phyloP scores from a whole-genome alignment of 1,140 invertebrate species.

The Dryas iulia region DNA sequence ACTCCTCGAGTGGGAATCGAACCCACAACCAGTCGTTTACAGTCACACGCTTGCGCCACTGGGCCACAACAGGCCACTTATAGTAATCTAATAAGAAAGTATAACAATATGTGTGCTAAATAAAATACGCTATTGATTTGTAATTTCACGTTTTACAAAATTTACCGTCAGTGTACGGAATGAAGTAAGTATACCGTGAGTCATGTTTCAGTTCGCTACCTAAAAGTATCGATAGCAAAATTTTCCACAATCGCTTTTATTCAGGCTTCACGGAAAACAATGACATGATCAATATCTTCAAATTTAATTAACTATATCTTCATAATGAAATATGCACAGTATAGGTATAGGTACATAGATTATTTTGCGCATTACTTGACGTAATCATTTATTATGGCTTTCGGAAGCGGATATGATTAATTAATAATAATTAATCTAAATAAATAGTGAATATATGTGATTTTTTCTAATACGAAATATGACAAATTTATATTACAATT shows the following conservation, averaged over 20 bases:
- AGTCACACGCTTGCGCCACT: too few relatives aligned
- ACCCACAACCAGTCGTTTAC: too few relatives aligned
- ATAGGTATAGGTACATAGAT: too few relatives aligned
- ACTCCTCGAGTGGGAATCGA: too few relatives aligned
- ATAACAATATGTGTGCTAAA: too few relatives aligned
- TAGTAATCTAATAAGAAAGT: too few relatives aligned
- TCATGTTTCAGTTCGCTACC: background rate
- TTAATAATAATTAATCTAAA: background rate
- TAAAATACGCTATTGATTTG: too few relatives aligned
- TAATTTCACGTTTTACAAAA: background rate
- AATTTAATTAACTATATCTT: background rate
- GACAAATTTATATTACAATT: too few relatives aligned
- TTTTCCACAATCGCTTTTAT: constrained; percentile 7
- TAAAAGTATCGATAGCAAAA: constrained; percentile 11
- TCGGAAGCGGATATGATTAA: background rate
- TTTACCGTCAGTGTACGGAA: background rate
- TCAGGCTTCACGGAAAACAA: background rate
- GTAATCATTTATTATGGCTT: background rate
- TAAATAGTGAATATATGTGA: too few relatives aligned
- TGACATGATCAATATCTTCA: background rate
- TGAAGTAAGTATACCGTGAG: background rate
- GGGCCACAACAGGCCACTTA: too few relatives aligned
- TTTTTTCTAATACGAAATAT: too few relatives aligned
- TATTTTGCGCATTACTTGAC: background rate
- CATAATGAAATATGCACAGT: too few relatives aligned